Evolutionary conservation across 2,888 invertebrate genomes (phyloP).

Genomic region (Sericinus montela): DNA sequence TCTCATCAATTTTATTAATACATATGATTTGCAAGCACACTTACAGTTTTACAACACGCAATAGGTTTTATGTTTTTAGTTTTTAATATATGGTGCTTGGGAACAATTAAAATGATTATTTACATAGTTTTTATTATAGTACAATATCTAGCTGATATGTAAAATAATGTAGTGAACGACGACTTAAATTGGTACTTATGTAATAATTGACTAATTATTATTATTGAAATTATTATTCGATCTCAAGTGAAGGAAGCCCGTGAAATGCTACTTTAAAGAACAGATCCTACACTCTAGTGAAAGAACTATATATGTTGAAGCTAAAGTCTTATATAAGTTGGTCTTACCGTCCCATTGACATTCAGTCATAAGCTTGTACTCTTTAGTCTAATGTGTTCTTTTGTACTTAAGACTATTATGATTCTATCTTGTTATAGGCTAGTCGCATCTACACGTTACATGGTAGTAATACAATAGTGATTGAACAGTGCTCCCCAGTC

Average conservation of each 20-base stretch:
- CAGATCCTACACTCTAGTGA: no score
- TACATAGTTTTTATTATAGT: constrained; percentile 14
- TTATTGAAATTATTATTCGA: no score
- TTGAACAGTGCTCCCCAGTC: background rate
- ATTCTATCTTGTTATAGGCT: background rate
- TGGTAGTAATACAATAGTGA: background rate
- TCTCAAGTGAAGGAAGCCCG: no score
- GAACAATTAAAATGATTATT: constrained; percentile 25
- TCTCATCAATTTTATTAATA: no score
- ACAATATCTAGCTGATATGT: background rate
- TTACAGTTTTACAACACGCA: background rate
- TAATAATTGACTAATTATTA: no score
- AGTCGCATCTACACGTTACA: constrained; percentile 4
- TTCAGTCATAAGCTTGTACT: background rate
- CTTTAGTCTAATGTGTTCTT: background rate
- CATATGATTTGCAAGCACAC: no score
- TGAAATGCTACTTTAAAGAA: no score
- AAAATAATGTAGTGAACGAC: no score
- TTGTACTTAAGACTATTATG: background rate
- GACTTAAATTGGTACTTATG: no score
- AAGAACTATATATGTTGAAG: no score
- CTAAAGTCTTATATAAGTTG: background rate
- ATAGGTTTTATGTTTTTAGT: constrained; percentile 13
- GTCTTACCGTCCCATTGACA: constrained; percentile 13
- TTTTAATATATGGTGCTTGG: constrained; percentile 39